Evolutionary conservation across 2,888 invertebrate species (phyloP).

Genomic region (Apoda limacodes): DNA sequence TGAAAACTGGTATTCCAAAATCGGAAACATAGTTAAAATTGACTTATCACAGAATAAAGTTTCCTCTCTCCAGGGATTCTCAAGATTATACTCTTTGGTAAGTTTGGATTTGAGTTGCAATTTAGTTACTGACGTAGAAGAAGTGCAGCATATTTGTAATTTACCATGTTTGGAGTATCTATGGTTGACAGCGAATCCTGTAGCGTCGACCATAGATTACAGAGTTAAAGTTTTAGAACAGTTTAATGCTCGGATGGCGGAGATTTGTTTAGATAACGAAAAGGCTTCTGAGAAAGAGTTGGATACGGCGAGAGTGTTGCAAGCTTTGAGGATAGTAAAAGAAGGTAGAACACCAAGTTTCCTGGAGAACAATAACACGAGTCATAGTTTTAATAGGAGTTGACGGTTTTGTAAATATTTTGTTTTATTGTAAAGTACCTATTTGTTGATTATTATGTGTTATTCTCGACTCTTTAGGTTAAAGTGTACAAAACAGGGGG

Average conservation of each 20-base stretch:
- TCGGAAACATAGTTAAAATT: slow-evolving; percentile 89
- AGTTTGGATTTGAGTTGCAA: slow-evolving; percentile 90
- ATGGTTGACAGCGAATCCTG: slow-evolving; percentile 89
- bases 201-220: slow-evolving; percentile 88
- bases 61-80: slow-evolving; percentile 76
- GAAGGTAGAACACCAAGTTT: slow-evolving; percentile 75
- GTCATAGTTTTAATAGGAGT: slow-evolving; percentile 55
- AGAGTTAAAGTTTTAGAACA: slow-evolving; percentile 89
- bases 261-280: slow-evolving; percentile 90
- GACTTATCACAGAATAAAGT: slow-evolving; percentile 89
- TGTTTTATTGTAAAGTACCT: no score
- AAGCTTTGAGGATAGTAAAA: slow-evolving; percentile 85
- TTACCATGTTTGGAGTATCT: slow-evolving; percentile 90
- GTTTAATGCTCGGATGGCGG: slow-evolving; percentile 84
- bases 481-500: no score
- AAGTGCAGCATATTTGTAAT: slow-evolving; percentile 82
- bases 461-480: no score
- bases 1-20: slow-evolving; percentile 82
- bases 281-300: slow-evolving; percentile 88
- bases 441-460: no score
- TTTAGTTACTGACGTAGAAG: slow-evolving; percentile 81
- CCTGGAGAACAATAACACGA: slow-evolving; percentile 58
- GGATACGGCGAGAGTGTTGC: slow-evolving; percentile 91
- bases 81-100: slow-evolving; percentile 87
- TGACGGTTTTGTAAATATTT: no score